phyloP scores from a whole-genome alignment of 2,888 invertebrate genomes.

The Phaedon cochleariae region DNA sequence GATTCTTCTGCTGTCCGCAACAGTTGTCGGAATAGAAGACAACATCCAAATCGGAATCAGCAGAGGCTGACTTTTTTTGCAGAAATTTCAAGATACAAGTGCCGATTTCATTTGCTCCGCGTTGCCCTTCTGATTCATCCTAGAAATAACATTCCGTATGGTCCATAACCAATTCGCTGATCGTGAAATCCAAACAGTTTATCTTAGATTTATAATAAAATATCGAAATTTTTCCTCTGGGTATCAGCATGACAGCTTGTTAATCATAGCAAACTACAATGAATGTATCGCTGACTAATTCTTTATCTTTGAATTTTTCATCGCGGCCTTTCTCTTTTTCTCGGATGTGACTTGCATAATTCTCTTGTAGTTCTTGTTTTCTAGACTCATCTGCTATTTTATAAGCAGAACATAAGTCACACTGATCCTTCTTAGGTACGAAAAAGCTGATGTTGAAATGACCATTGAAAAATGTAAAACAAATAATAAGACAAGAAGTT shows the following conservation, averaged over 20 bases:
- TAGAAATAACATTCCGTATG: slow-evolving; percentile 45
- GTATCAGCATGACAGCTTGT: too few species aligned
- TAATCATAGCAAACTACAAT: too few species aligned
- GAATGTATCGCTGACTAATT: too few species aligned
- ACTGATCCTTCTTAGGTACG: slow-evolving; percentile 7
- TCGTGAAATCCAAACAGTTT: background rate
- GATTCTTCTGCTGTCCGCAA: slow-evolving; percentile 25
- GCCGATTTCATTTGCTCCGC: slow-evolving; percentile 40
- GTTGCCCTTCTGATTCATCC: slow-evolving; percentile 45
- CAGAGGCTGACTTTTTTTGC: slow-evolving; percentile 6
- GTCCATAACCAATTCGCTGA: background rate
- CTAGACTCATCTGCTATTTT: too few species aligned
- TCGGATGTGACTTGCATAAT: too few species aligned
- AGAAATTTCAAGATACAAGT: slow-evolving; percentile 12
- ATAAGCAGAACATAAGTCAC: background rate
- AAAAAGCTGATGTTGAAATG: slow-evolving; percentile 17
- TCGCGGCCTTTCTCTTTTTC: too few species aligned
- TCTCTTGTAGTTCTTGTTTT: too few species aligned
- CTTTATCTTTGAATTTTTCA: too few species aligned
- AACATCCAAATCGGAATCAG: slow-evolving; percentile 8
- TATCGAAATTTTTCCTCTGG: too few species aligned
- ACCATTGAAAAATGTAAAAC: slow-evolving; percentile 12
- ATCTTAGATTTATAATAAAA: slow-evolving; percentile 4
- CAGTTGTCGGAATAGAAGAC: slow-evolving; percentile 24
- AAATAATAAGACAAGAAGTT: slow-evolving; percentile 11